Base-by-base conservation (phyloP, 2,797 vertebrate species). In the Muscicapa striata region DNA sequence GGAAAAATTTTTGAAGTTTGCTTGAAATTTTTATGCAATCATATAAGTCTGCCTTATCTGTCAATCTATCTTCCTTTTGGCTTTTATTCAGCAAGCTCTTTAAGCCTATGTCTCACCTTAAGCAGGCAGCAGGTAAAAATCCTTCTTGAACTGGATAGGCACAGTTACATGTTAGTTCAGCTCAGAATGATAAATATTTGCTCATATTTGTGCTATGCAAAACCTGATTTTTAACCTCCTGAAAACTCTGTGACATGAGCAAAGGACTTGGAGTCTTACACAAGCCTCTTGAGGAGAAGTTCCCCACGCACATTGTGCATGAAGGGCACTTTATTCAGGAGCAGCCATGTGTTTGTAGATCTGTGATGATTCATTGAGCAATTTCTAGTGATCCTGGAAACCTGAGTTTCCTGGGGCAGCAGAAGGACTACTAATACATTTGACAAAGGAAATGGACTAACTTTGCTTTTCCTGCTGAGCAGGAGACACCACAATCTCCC, bases 181-280 rank as follows among this genome's bases (percentile, higher is more conserved):
- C 30, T 91, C 68, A 89, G 38, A 87, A 68, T 70, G 57, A 87
- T 64, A 93, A 89, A 78, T 83, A 94, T 85, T 95, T 95, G 32
- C 45, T 89, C 13, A 1, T 67, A 66, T 51, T 57, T 76, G 30
- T 14, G 8, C 43, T 38, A 29, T 45, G 38, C 51, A 89, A 83
- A 89, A 89, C 51, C 78, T 90, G 49, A 54, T 62, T 69, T 92
- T 80, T 83, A 90, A 78, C 40, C 24, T 68, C 41, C 57, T 61
- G 69, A 73, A 82, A 87, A 21, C 51, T 48, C 58, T 70, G 38
- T 67, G 74, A 83, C n/a, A 84, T 38, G 19, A 74, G 68, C 41
- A 58, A 79, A 87, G 22, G 64, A 63, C 48, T 61, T 66, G 15
- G 15, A 73, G 46, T 58, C 78, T 87, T 94, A 76, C 84, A 85